Base-by-base conservation (phyloP, 2,113 vertebrate genomes). In the Chamaetylas fuelleborni region DNA sequence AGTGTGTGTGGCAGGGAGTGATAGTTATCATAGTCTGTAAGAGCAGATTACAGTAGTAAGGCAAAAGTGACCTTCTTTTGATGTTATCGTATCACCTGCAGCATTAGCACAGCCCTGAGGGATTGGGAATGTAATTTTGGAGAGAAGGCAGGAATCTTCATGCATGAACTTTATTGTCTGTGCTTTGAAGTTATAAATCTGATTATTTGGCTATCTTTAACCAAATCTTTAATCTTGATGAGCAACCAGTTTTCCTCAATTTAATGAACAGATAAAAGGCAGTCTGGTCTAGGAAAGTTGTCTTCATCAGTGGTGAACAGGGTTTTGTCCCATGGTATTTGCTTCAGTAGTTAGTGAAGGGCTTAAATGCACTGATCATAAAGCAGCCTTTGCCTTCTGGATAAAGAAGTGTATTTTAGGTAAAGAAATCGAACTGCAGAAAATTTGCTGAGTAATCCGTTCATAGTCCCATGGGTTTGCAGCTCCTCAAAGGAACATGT, bases 401-500 rank as follows among this genome's bases (percentile, higher is more conserved):
- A 57, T 62, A 67, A 74, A 85, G 54, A 60, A 86, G n/a, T 38
- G 2, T 53, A 11, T 61, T 90, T 86, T 34, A n/a, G 77, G 19
- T 92, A 78, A 82, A 69, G 67, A 65, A 88, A 53, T 72, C 0
- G 2, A 86, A 48, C 24, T 42, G 45, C 28, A 45, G 10, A 54
- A 73, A 84, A 67, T 26, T 14, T 79, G 34, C 64, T 33, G 40
- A 72, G 71, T 85, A 23, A 53, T 57, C 28, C 1, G 7, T 53
- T 80, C 9, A 2, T 19, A 33, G 70, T 80, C 54, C 62, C 3
- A 0, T 70, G 53, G 25, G 28, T 43, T 76, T 76, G 58, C 1
- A 1, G 73, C 58, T 77, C 50, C 26, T 88, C 4, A 3, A 40
- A 82, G 48, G 76, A 57, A 17, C 0, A 0, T 4, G 50, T 70